A percentile compares a stretch with the other conserved stretches of the same genome.
These are phyloP conservation scores for Microplitis demolitor DNA, from an alignment of 1,140 invertebrate genomes.

Conservation along the genomic window DNA sequence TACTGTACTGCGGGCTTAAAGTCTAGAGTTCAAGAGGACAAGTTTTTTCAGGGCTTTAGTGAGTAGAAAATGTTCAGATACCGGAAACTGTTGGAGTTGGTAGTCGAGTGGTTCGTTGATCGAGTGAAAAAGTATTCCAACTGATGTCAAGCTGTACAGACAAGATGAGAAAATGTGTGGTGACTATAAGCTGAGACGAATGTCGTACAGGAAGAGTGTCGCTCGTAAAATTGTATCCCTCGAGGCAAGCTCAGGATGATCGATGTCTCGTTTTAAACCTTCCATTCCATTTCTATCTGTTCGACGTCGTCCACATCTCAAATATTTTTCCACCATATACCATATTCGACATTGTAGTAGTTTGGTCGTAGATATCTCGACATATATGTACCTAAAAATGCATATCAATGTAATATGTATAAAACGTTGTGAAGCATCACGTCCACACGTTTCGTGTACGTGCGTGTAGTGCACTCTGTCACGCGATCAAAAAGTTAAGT, in stretches of 20 bases:
- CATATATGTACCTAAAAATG: neutral
- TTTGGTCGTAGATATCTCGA: neutral
- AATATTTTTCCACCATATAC: neutral
- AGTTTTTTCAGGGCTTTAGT: no score
- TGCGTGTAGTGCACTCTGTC: neutral
- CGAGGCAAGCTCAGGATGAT: neutral
- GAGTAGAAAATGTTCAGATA: no score
- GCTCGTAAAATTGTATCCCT: neutral
- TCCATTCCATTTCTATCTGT: neutral
- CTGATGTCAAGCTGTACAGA: neutral
- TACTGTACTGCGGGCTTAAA: no score
- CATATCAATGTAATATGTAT: neutral
- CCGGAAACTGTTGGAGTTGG: no score
- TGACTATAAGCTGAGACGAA: neutral
- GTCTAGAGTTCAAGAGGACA: no score
- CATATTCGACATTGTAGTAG: neutral
- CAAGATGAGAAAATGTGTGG: neutral
- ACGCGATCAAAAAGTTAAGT: neutral
- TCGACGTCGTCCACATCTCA: no score
- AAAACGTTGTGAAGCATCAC: neutral
- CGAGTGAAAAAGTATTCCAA: no score
- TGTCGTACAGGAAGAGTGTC: neutral
- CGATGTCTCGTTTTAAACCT: constrained; percentile 19
- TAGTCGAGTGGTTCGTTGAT: no score
- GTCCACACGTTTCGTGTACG: neutral